Evolutionary conservation across 1,140 invertebrate species (phyloP), one percentile per base, ranked within the genome.

Genomic region (Paraescarpia echinospica): DNA sequence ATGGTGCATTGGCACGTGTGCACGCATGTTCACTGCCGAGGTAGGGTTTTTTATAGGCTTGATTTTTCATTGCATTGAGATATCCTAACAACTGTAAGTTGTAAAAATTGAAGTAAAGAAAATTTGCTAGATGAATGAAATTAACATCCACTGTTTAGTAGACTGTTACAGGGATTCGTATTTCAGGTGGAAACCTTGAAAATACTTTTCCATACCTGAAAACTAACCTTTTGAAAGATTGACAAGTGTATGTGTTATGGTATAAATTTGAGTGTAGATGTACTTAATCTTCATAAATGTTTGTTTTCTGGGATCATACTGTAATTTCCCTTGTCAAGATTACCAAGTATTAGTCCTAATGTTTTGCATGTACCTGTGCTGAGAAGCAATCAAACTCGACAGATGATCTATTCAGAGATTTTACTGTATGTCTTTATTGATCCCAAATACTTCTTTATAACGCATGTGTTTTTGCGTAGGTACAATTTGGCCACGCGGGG

Each of bases 401-500:
- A 48, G 41, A 48, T 48, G 41, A 8, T 48, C 41, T 48, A 14
- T 48, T 48, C 14, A 48, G 41, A 48, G 41, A 5, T 51, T 51
- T 51, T 9, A 51, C 48, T 51, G 8, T 51, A 1, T 51, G 48
- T 51, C 41, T 48, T 51, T 8, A 51, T 51, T 51, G 18, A 51
- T 51, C 48, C 18, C 0, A 51, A 51, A 51, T 92, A 22, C n/a
- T 22, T 91, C 35, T 34, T 12, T 41, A 1, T 77, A 18, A 22
- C 22, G 33, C n/a, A n/a, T n/a, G n/a, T 41, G 41, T 41, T 41
- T 41, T 4, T 89, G 89, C 77, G 33, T 94, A 97, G 95, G 99
- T 99, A n/a, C 99, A 99, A 96, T 99, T 99, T 96, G 99, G 99
- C 0, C 99, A 99, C 96, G 99, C 99, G 94, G 99, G 99, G 27